Base-by-base conservation (phyloP, 2,888 invertebrate genomes). In the Plagiodera versicolora region DNA sequence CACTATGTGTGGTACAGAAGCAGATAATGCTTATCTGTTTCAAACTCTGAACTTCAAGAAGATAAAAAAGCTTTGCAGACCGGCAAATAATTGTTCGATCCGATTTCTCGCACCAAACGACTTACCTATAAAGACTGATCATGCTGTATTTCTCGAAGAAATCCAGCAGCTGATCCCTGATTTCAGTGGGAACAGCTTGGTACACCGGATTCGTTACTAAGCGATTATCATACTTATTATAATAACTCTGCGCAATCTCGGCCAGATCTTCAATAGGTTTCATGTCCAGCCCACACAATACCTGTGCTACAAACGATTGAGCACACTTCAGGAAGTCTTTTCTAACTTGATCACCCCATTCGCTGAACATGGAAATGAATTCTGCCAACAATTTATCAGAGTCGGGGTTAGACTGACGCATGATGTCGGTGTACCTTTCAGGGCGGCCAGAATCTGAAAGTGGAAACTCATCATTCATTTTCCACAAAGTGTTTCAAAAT, bases 71-170 rank as follows among this genome's bases (percentile, higher is more conserved):
- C n/a, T n/a, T n/a, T n/a, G n/a, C n/a, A n/a, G n/a, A n/a, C n/a
- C n/a, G n/a, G n/a, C n/a, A n/a, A n/a, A n/a, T n/a, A n/a, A n/a
- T n/a, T n/a, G n/a, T n/a, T n/a, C n/a, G n/a, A n/a, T n/a, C n/a
- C n/a, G n/a, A n/a, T n/a, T n/a, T n/a, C n/a, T n/a, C n/a, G n/a
- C n/a, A n/a, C n/a, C n/a, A n/a, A n/a, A 6, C 17, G 1, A 68
- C 83, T 83, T 74, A 89, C 89, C 91, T 89, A 77, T 98, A 98
- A 61, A 97, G 84, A 73, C 90, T 88, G 0, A 92, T 91, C 89
- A 96, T 96, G 52, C 96, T 87, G 76, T 94, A 95, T 74, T 92
- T 93, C 81, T 99, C 99, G 49, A 94, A 91, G 76, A 93, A 94
- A 81, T 97, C 95, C 76, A 97, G 85, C 62, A 98, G 84, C 70